Conservation (phyloP, 2,113 vertebrate species). For the Lycaon pictus region DNA sequence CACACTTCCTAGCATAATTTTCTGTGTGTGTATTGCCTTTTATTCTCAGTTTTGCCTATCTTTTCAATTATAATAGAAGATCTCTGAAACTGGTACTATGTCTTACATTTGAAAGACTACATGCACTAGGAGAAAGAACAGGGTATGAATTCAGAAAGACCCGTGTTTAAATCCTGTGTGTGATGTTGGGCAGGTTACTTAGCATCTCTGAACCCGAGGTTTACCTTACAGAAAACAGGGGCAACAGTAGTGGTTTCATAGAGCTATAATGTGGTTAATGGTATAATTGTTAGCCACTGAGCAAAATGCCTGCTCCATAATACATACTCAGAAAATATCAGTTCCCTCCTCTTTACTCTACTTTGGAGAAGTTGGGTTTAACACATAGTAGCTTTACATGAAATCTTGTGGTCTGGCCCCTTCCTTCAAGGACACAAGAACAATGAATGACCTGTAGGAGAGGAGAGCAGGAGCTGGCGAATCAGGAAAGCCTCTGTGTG, state of each 20-base stretch:
- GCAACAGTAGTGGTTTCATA: not conserved
- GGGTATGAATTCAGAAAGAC: not conserved
- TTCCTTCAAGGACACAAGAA: not conserved
- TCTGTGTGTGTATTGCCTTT: not conserved
- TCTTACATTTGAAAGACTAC: slow-evolving; percentile 7
- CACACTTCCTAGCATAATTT: not conserved
- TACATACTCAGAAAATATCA: too few species aligned
- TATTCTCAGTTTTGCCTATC: not conserved
- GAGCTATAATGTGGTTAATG: not conserved
- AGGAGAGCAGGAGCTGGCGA: not conserved
- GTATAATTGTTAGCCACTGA: not conserved
- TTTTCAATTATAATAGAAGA: not conserved
- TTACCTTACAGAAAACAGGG: not conserved
- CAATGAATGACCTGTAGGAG: too few species aligned
- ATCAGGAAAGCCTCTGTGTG: not conserved
- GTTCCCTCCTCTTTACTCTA: not conserved
- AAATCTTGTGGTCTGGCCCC: not conserved
- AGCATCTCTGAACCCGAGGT: not conserved
- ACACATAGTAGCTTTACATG: not conserved
- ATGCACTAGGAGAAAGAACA: not conserved
- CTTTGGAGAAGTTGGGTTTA: not conserved
- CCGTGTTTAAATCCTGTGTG: not conserved
- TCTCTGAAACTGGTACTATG: not conserved
- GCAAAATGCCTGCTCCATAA: not conserved
- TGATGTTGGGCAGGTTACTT: not conserved